phyloP scores from a whole-genome alignment of 2,888 invertebrate species.

The Actias luna region DNA sequence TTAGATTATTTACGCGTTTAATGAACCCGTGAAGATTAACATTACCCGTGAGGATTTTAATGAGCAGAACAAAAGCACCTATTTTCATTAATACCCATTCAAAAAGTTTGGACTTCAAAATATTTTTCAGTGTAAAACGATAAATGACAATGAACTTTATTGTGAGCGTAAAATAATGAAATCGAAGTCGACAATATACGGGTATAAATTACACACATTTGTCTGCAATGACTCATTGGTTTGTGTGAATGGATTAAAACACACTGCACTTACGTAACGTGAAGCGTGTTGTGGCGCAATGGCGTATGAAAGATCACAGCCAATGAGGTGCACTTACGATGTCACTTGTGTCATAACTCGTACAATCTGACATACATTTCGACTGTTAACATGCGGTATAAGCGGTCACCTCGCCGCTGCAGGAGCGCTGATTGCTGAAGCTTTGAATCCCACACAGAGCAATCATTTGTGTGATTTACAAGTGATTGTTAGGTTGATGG shows the following conservation, averaged over 20 bases:
- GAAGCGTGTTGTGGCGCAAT: slow-evolving; percentile 5
- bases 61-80: no score
- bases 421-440: no score
- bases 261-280: slow-evolving; percentile 7
- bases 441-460: no score
- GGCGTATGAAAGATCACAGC: not conserved
- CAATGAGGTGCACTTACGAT: not conserved
- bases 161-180: slow-evolving; percentile 4
- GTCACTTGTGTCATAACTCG: not conserved
- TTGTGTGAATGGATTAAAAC: slow-evolving; percentile 3
- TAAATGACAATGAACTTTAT: not conserved
- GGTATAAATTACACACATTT: slow-evolving; percentile 11
- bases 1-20: no score
- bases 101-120: no score
- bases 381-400: not conserved
- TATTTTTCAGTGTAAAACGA: not conserved
- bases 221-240: slow-evolving; percentile 11
- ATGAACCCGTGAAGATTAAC: no score
- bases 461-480: no score
- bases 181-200: slow-evolving; percentile 6
- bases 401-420: no score
- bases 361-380: not conserved
- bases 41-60: no score
- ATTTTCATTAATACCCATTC: no score
- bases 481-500: no score